A percentile compares a stretch with the other conserved stretches of the same genome.
Conservation (phyloP, 2,797 vertebrate species). For the Brachymystax lenok region DNA sequence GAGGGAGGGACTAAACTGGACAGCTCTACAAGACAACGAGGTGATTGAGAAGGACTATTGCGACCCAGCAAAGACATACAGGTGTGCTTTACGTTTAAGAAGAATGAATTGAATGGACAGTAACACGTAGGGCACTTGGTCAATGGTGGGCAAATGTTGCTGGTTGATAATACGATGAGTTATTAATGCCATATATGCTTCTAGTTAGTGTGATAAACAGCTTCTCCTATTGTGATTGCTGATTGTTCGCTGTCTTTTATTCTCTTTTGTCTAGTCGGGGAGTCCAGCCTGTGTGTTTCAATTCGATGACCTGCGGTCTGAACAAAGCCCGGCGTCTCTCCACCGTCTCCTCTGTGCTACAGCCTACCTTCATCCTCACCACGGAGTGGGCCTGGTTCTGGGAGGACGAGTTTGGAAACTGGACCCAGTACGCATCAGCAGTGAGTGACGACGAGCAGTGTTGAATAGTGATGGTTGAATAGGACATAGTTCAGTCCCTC, state of each 20-base stretch:
- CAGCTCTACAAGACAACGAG: conserved; percentile 59
- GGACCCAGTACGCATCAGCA: conserved; percentile 65
- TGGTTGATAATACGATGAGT: too few relatives aligned
- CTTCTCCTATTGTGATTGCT: background rate
- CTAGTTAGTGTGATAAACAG: background rate
- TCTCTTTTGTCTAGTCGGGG: conserved; percentile 37
- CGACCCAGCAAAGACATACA: conserved; percentile 63
- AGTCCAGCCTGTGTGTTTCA: conserved; percentile 59
- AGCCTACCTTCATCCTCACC: conserved; percentile 69
- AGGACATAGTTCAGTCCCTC: background rate
- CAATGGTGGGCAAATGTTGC: too few relatives aligned
- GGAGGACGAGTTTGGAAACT: conserved; percentile 69
- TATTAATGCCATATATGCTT: background rate
- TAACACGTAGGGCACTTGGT: too few relatives aligned
- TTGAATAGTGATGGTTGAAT: background rate
- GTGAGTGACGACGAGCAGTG: conserved; percentile 61
- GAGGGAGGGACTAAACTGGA: conserved; percentile 55
- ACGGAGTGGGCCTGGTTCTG: conserved; percentile 79
- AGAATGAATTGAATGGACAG: too few relatives aligned
- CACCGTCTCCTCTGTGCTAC: conserved; percentile 58
- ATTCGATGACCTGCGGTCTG: conserved; percentile 63
- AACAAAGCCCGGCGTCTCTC: conserved; percentile 65
- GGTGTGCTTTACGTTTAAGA: conserved; percentile 52
- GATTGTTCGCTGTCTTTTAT: background rate
- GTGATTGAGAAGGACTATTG: conserved; percentile 72